These are phyloP conservation scores for Corythaixoides concolor DNA, from an alignment of 2,113 vertebrate genomes.

Conservation along the genomic window DNA sequence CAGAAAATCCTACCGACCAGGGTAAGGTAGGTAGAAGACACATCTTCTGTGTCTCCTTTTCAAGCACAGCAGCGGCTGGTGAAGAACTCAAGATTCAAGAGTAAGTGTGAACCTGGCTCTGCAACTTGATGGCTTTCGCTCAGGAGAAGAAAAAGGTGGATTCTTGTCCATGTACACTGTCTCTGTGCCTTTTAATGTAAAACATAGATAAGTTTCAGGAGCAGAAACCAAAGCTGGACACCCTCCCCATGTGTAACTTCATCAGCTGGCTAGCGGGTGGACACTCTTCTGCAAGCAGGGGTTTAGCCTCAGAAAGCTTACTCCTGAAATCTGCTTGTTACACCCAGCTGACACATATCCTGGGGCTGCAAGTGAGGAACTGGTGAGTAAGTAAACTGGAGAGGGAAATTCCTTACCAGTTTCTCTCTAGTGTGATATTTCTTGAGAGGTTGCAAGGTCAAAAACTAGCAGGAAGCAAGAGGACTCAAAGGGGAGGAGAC, in stretches of 20 bases:
- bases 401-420: not conserved
- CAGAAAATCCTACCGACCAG: not conserved
- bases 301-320: not conserved
- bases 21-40: not conserved
- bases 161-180: accelerated
- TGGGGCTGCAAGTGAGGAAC: not conserved
- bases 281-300: not conserved
- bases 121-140: not conserved
- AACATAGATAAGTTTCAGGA: not conserved
- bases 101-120: not conserved
- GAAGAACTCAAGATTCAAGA: not conserved
- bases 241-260: not conserved
- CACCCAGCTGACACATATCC: not conserved
- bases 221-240: not conserved
- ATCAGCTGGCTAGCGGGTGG: not conserved
- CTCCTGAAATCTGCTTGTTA: not conserved
- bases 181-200: not conserved
- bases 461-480: not conserved
- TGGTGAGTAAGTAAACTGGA: not conserved
- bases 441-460: not conserved
- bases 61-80: not conserved
- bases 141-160: not conserved
- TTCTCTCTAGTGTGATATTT: not conserved
- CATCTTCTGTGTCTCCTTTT: not conserved
- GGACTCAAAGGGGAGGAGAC: not conserved